A percentile compares a stretch with the other conserved stretches of the same genome.
Conservation (phyloP, 2,888 invertebrate species). For the Drosophila peninsularis region DNA sequence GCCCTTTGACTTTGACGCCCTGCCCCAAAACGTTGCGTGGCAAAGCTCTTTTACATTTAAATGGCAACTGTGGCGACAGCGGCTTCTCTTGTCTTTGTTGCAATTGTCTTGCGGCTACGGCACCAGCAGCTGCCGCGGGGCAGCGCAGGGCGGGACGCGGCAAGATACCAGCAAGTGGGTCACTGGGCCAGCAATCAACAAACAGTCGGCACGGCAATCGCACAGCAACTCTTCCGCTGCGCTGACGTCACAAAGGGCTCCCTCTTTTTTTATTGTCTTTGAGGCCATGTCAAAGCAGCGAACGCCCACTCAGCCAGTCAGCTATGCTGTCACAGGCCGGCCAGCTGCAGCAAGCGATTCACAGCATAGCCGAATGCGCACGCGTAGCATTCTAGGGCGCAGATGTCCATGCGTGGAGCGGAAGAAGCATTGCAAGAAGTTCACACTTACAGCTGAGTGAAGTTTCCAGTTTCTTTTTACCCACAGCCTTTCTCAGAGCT, state of each 20-base stretch:
- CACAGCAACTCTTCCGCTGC: slow-evolving; percentile 52
- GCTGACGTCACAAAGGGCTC: slow-evolving; percentile 53
- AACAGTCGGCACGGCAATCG: slow-evolving; percentile 47
- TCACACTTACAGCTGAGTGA: neutral
- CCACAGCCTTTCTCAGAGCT: too few relatives aligned
- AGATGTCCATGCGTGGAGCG: neutral
- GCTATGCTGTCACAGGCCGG: neutral
- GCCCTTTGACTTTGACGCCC: slow-evolving; percentile 51
- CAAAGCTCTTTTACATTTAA: slow-evolving; percentile 72
- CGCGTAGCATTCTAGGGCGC: neutral
- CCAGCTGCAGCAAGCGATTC: too few relatives aligned
- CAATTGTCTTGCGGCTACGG: slow-evolving; percentile 61
- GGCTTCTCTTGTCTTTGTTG: slow-evolving; percentile 55
- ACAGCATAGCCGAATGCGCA: neutral
- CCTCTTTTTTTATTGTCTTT: neutral
- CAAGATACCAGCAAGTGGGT: slow-evolving; percentile 62
- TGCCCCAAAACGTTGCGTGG: slow-evolving; percentile 37
- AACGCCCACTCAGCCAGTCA: neutral
- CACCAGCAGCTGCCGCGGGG: slow-evolving; percentile 7
- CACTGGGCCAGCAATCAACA: slow-evolving; percentile 71
- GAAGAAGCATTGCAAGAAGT: neutral
- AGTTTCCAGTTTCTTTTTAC: too few relatives aligned
- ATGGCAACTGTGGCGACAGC: slow-evolving; percentile 66
- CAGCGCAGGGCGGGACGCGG: neutral
- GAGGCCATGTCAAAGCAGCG: neutral